These are phyloP conservation scores for Rhineura floridana DNA, from an alignment of 2,113 vertebrate genomes.

Conservation along the genomic window DNA sequence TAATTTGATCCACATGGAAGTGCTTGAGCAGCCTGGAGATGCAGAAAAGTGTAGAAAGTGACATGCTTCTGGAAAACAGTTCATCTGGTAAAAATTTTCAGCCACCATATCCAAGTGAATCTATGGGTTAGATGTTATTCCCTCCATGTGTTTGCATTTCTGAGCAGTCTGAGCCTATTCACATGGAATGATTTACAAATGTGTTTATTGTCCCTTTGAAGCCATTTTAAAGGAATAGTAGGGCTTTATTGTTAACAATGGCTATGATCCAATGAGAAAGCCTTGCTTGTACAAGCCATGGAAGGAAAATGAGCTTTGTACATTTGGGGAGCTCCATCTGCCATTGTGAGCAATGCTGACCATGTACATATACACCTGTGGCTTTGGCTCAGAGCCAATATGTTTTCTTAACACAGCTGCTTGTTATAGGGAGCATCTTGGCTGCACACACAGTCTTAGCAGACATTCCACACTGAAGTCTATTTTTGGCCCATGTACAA, in stretches of 20 bases:
- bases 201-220: not conserved
- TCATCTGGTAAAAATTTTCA: not conserved
- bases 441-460: not conserved
- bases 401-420: not conserved
- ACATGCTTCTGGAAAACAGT: not conserved
- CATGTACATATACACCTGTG: not conserved
- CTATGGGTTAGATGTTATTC: not conserved
- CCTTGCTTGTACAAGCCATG: not conserved
- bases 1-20: not conserved
- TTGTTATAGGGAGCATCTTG: not conserved
- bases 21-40: not conserved
- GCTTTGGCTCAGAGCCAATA: not conserved
- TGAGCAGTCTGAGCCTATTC: not conserved
- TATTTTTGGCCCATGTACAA: not conserved
- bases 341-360: not conserved
- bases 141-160: not conserved
- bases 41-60: not conserved
- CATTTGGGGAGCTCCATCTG: not conserved
- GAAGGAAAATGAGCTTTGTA: no score
- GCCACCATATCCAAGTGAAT: not conserved
- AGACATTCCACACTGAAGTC: not conserved
- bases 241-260: not conserved
- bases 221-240: not conserved
- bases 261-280: not conserved
- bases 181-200: not conserved